Evolutionary conservation across 2,888 invertebrate species (phyloP), one percentile per base, ranked within the genome.

Genomic region (Homarus gammarus): DNA sequence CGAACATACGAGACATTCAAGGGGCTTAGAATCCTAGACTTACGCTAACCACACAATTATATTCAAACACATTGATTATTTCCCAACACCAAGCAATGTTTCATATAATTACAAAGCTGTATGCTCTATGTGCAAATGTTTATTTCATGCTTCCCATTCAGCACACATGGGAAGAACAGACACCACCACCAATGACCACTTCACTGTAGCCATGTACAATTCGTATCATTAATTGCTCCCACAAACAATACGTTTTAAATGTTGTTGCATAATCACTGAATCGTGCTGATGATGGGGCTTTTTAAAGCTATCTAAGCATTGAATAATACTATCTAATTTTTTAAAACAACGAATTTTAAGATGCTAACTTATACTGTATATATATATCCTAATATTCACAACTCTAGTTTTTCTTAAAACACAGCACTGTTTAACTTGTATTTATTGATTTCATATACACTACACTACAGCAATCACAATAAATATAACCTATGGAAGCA

Each of bases 61-160:
- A 44, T 44, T 44, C 12, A 56, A 61, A 38, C 44, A 51, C 51
- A 27, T 44, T 70, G n/a, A 83, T 22, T 22, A 51, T 18, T 72
- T 33, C 83, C 83, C 83, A 72, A 70, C 83, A 83, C 83, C 83
- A 83, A 72, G 83, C 83, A 82, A 70, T n/a, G 33, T 68, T 49
- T 18, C 49, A 44, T 72, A 44, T 22, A 83, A 83, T 72, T 72
- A 70, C 51, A 44, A 72, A 83, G 70, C 51, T 72, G 64, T 64
- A 27, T 64, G 64, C 31, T 64, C 64, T 27, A 64, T 64, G 64
- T 27, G 64, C 27, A 64, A 64, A 64, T 64, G 64, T 64, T 72
- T 83, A 72, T 49, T 31, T 70, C 70, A 70, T 51, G 72, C 72
- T 33, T 72, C 83, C 68, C 51, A 51, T 51, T 36, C 51, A 72